Evolutionary conservation across 2,888 invertebrate species (phyloP), one percentile per base, ranked within the genome.

Genomic region (Eulithis prunata): DNA sequence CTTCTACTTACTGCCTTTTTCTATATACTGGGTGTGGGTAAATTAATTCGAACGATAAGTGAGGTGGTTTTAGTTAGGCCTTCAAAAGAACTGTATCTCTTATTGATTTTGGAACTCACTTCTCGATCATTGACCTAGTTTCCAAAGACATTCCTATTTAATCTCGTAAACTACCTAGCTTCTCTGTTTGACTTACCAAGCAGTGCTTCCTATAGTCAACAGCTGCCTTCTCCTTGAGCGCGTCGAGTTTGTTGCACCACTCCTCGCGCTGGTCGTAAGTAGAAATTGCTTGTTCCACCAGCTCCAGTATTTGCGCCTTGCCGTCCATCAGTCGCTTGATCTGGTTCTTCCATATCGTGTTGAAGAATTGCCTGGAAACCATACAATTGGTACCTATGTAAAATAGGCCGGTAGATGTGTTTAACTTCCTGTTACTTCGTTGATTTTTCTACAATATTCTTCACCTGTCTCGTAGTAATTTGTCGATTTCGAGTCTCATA

Each of bases 221-320:
- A 0, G 91, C 87, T 0, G 93, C 96, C 71, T 96, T 95, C 73
- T 97, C 97, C 78, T 96, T 96, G 45, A 98, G 90, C 0, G 96
- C 95, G 69, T 96, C 95, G 51, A 98, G 94, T 86, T 98, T 98
- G 64, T 95, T 94, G 80, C 96, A 95, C 88, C 96, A 95, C 81
- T 96, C 96, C 83, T 96, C 98, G 68, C 98, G 94, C 86, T 97
- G 97, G 87, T 98, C 98, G 80, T 97, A 98, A 0, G 98, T 97
- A 49, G 96, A 92, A 28, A 97, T 98, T 0, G 98, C 97, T 76
- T 97, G 96, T 77, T 98, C 98, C 68, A 98, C 96, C 64, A 98
- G 89, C 79, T 97, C 97, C 74, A 97, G 94, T 82, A 98, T 97
- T 78, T 96, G 95, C 68, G 96, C 95, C 80, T 98, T 97, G 1